Conservation (phyloP, 1,140 invertebrate genomes). For the Megathymus violae region DNA sequence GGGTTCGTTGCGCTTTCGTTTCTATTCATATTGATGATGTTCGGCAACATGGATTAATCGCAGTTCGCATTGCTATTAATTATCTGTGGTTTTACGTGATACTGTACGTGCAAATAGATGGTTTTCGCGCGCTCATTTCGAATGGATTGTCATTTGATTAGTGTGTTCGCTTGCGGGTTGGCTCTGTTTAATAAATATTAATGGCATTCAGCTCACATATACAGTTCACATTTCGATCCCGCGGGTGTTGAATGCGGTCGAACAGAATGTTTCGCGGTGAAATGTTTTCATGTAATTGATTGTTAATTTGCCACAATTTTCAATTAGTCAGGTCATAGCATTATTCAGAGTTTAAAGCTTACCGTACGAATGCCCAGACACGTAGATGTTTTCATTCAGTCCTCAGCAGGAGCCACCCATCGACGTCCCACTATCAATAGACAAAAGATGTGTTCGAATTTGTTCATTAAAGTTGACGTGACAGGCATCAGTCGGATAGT, state of each 20-base stretch:
- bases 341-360: not conserved
- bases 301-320: not conserved
- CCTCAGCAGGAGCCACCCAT: no score
- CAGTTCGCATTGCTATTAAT: not conserved
- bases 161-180: constrained; percentile 6
- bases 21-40: constrained; percentile 1
- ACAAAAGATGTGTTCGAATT: no score
- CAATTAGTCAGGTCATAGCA: not conserved
- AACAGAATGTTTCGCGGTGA: not conserved
- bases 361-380: no score
- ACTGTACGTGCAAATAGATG: constrained; percentile 2
- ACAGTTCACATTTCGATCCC: no score
- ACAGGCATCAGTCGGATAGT: no score
- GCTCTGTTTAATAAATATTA: constrained; percentile 12
- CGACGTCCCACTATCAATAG: no score
- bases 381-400: no score
- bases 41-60: constrained; percentile 3
- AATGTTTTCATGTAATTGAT: not conserved
- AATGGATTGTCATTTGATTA: constrained; percentile 17
- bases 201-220: no score
- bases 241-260: not conserved
- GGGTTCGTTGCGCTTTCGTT: not conserved
- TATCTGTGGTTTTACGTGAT: constrained; percentile 12
- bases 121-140: constrained; percentile 3
- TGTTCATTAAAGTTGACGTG: no score